Percentiles rank a stretch among this genome's conserved stretches.
These are phyloP conservation scores for Elephas maximus DNA, from an alignment of 2,113 vertebrate genomes.

Conservation along the genomic window DNA sequence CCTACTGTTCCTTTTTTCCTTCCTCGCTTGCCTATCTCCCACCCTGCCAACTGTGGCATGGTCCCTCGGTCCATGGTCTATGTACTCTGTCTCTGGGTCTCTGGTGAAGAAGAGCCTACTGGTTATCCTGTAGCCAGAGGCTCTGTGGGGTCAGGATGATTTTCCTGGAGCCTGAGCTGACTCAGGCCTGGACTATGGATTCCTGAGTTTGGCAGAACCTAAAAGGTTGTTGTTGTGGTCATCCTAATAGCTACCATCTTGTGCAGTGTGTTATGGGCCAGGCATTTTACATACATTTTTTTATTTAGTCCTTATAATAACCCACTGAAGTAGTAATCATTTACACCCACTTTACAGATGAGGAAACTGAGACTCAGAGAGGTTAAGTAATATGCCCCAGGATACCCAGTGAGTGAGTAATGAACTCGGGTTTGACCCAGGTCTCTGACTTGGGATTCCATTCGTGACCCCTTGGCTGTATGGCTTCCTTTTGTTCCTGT, in stretches of 20 bases:
- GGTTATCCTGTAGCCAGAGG: neutral
- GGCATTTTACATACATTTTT: neutral
- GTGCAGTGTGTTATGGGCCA: neutral
- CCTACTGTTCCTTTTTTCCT: too few relatives aligned
- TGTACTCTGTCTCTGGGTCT: neutral
- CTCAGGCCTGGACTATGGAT: neutral
- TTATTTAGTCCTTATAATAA: neutral
- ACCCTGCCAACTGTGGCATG: neutral
- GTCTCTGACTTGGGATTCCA: neutral
- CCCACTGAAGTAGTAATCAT: neutral
- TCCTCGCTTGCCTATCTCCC: accelerated
- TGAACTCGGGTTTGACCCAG: neutral
- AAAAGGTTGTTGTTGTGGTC: neutral
- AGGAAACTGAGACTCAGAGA: neutral
- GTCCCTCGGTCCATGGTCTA: neutral
- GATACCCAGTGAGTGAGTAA: neutral
- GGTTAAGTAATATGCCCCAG: neutral
- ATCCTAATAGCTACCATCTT: neutral
- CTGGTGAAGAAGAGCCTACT: neutral
- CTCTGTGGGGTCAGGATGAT: neutral
- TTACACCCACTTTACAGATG: neutral
- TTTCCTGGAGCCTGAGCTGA: neutral
- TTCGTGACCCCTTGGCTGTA: neutral
- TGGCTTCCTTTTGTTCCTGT: neutral
- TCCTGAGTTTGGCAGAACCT: conserved; percentile 14